These are phyloP conservation scores for Alcis repandata DNA, from an alignment of 2,888 invertebrate species.

Conservation along the genomic window DNA sequence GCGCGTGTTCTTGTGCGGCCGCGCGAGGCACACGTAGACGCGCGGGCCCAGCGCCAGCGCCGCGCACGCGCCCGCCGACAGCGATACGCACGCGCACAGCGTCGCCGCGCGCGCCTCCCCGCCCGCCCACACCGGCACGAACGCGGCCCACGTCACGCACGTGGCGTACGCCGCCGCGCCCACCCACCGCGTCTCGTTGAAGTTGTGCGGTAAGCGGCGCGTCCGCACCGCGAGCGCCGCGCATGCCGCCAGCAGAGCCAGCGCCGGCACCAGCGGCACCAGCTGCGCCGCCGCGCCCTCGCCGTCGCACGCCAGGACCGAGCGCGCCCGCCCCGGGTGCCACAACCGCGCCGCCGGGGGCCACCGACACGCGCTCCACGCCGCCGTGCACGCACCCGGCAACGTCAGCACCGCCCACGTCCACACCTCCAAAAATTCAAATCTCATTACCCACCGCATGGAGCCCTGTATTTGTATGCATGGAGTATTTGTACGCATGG, in stretches of 20 bases:
- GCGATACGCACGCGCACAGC: constrained; percentile 89
- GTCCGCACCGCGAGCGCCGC: constrained; percentile 93
- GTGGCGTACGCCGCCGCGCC: constrained; percentile 94
- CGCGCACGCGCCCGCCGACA: constrained; percentile 91
- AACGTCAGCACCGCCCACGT: background rate
- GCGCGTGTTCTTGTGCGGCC: constrained; percentile 92
- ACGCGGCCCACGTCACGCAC: constrained; percentile 92
- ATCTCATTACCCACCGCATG: no score
- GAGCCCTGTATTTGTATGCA: no score
- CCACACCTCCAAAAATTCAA: background rate
- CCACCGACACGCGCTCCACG: background rate
- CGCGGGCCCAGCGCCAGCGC: constrained; percentile 92
- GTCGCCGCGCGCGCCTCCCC: constrained; percentile 61
- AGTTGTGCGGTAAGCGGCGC: constrained; percentile 93
- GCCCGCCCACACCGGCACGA: constrained; percentile 89
- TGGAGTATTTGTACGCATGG: no score
- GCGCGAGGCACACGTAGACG: constrained; percentile 89
- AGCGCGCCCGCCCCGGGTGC: constrained; percentile 82
- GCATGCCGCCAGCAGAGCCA: constrained; percentile 90
- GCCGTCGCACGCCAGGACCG: constrained; percentile 88
- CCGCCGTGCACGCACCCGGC: background rate
- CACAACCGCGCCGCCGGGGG: constrained; percentile 39
- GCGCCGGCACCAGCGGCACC: constrained; percentile 90
- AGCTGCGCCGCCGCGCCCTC: constrained; percentile 82
- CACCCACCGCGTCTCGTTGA: constrained; percentile 91